Evolutionary conservation across 2,113 vertebrate genomes (phyloP).

Genomic region (Leptodactylus fuscus): DNA sequence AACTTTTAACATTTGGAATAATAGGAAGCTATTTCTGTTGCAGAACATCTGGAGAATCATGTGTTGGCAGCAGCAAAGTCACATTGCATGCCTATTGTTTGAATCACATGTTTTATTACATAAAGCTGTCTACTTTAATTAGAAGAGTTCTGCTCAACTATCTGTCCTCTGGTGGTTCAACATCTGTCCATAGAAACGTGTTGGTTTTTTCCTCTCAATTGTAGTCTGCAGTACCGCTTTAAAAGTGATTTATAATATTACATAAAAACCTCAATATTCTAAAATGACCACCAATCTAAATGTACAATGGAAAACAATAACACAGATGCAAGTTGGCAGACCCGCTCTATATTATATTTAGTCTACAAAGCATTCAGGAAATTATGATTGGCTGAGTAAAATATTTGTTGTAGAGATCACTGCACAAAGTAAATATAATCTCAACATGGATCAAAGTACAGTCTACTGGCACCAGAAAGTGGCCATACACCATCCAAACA

Average conservation of each 20-base stretch:
- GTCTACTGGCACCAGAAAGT: no score
- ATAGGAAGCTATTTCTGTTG: neutral
- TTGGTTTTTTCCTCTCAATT: neutral
- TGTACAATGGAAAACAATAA: neutral
- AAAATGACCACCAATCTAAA: no score
- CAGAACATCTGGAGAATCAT: slow-evolving; percentile 54
- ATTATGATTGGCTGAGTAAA: no score
- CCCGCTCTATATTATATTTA: neutral
- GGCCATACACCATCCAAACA: no score
- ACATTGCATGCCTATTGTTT: slow-evolving; percentile 36
- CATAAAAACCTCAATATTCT: neutral
- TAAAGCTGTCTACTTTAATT: slow-evolving; percentile 54
- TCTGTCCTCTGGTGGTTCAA: slow-evolving; percentile 35
- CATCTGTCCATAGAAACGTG: slow-evolving; percentile 34
- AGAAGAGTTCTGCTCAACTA: slow-evolving; percentile 27
- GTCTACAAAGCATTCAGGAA: neutral
- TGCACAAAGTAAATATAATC: no score
- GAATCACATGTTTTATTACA: slow-evolving; percentile 37
- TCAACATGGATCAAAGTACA: no score
- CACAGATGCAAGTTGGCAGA: neutral
- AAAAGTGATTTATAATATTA: neutral
- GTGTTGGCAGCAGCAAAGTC: slow-evolving; percentile 32
- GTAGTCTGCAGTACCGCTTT: neutral
- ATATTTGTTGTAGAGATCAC: no score
- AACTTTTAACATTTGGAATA: slow-evolving; percentile 29